phyloP scores from a whole-genome alignment of 2,113 vertebrate genomes.

The Rallus limicola region DNA sequence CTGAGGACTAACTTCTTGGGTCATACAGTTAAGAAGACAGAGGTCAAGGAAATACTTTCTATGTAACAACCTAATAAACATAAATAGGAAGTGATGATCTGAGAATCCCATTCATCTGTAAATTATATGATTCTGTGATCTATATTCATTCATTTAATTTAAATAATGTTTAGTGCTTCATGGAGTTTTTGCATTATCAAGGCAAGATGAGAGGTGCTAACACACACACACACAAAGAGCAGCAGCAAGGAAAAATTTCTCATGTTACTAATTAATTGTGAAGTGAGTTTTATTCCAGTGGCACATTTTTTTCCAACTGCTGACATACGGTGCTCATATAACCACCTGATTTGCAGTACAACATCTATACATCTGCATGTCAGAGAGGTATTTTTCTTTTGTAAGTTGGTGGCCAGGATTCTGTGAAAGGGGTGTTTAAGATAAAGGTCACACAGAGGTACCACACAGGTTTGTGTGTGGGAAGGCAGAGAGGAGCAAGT shows the following conservation, averaged over 20 bases:
- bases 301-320: background rate
- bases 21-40: background rate
- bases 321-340: conserved; percentile 17
- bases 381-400: background rate
- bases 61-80: background rate
- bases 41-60: background rate
- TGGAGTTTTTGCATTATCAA: background rate
- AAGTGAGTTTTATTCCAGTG: background rate
- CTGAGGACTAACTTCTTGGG: background rate
- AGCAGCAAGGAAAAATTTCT: background rate
- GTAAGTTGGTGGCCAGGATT: background rate
- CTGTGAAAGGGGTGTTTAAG: background rate
- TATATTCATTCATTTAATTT: background rate
- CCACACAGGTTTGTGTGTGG: background rate
- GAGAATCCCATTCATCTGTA: background rate
- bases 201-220: background rate
- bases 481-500: background rate
- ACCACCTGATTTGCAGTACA: background rate
- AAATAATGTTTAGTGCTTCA: background rate
- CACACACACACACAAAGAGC: background rate
- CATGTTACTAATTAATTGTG: background rate
- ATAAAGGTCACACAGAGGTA: background rate
- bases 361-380: background rate
- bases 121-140: background rate
- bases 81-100: background rate